A percentile compares a stretch with the other conserved stretches of the same genome.
These are phyloP conservation scores for Eulemur mongoz DNA, from an alignment of 2,797 vertebrate species.

Conservation along the genomic window DNA sequence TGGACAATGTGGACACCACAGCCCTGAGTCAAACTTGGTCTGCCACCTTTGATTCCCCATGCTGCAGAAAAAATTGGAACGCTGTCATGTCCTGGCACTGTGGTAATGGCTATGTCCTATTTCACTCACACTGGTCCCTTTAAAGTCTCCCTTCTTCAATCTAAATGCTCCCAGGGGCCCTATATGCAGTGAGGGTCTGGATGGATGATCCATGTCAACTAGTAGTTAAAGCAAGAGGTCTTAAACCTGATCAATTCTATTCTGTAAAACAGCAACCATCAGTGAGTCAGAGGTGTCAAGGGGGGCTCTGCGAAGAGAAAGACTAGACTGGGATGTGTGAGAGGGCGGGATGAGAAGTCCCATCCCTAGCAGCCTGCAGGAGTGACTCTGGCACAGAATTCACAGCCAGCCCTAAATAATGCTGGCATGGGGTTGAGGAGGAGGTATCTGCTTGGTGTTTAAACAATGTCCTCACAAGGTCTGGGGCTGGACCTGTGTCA, in stretches of 20 bases:
- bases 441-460: background rate
- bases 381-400: background rate
- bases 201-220: background rate
- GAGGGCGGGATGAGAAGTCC: background rate
- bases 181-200: background rate
- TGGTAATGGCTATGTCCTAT: conserved; percentile 14
- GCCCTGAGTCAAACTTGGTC: background rate
- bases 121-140: background rate
- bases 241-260: background rate
- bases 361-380: background rate
- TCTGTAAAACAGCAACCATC: background rate
- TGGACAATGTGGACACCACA: background rate
- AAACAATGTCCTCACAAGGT: background rate
- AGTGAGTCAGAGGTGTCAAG: background rate
- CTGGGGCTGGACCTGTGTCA: background rate
- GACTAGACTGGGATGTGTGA: background rate
- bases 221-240: background rate
- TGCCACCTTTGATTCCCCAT: background rate
- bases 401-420: background rate
- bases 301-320: background rate
- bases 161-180: background rate
- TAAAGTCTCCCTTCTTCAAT: background rate
- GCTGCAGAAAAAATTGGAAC: background rate
- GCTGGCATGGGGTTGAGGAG: background rate
- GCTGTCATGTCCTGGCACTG: background rate